These are phyloP conservation scores for Henicopernis longicauda DNA, from an alignment of 2,113 vertebrate genomes.

Conservation along the genomic window DNA sequence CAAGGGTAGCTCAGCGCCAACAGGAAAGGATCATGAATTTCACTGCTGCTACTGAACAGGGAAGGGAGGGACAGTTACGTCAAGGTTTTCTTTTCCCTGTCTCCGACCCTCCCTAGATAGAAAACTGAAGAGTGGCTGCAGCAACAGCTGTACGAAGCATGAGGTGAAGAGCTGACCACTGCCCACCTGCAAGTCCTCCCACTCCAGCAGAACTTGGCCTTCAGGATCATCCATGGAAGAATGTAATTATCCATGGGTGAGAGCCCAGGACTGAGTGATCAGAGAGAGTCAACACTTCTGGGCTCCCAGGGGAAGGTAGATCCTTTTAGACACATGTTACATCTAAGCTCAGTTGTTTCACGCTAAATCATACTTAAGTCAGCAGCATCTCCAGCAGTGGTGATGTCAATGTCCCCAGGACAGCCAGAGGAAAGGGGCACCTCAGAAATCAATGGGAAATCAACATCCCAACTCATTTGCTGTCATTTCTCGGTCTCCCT, in stretches of 20 bases:
- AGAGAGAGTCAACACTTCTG: background rate
- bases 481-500: background rate
- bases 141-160: background rate
- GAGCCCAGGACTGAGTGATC: slow-evolving; percentile 42
- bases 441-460: background rate
- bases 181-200: slow-evolving; percentile 26
- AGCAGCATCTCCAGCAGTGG: background rate
- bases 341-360: background rate
- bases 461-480: background rate
- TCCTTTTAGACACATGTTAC: background rate
- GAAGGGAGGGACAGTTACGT: slow-evolving; percentile 9
- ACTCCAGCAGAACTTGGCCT: slow-evolving; percentile 33
- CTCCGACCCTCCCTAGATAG: background rate
- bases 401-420: background rate
- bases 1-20: background rate
- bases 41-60: background rate
- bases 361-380: background rate
- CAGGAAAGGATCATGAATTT: background rate
- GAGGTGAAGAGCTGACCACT: slow-evolving; percentile 9
- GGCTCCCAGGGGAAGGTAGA: background rate
- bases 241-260: background rate
- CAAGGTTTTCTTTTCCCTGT: background rate
- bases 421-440: background rate
- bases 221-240: background rate
- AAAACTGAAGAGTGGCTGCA: background rate